Percentiles rank a stretch among this genome's conserved stretches.
Conservation (phyloP, 2,888 invertebrate species). For the Calliphora vomitoria region DNA sequence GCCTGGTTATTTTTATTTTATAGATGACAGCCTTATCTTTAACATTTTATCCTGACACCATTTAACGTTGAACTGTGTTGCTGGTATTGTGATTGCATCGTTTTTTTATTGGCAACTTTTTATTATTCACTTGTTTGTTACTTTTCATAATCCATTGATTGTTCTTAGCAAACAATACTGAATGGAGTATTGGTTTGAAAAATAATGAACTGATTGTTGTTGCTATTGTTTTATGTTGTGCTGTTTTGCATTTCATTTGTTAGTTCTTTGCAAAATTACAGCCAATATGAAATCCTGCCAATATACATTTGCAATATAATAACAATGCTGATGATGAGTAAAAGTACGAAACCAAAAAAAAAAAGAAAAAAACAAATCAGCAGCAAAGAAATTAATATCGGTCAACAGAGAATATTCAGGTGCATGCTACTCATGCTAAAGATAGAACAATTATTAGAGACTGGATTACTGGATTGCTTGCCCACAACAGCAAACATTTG, state of each 20-base stretch:
- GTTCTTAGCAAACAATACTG: conserved; percentile 36
- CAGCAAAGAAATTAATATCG: neutral
- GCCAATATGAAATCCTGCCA: conserved; percentile 42
- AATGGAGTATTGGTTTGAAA: conserved; percentile 14
- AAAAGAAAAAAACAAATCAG: neutral
- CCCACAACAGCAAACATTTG: too few relatives aligned
- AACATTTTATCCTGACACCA: conserved; percentile 30
- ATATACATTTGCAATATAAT: conserved; percentile 39
- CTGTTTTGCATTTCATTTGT: conserved; percentile 47
- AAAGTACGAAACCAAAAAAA: neutral
- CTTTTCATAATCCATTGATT: conserved; percentile 52
- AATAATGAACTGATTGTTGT: conserved; percentile 58
- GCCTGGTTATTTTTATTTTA: conserved; percentile 18
- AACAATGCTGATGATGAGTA: conserved; percentile 2
- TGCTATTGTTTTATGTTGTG: conserved; percentile 26
- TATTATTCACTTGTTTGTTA: neutral
- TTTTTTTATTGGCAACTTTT: neutral
- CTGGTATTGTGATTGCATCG: conserved; percentile 25
- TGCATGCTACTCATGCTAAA: neutral
- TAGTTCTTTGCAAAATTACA: conserved; percentile 45
- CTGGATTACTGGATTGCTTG: too few relatives aligned
- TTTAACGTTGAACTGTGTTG: conserved; percentile 16
- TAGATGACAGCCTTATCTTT: conserved; percentile 29
- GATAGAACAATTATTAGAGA: too few relatives aligned
- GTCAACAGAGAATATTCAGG: neutral